A percentile compares a stretch with the other conserved stretches of the same genome.
Conservation (phyloP, 2,797 vertebrate species). For the Margarornis squamiger region DNA sequence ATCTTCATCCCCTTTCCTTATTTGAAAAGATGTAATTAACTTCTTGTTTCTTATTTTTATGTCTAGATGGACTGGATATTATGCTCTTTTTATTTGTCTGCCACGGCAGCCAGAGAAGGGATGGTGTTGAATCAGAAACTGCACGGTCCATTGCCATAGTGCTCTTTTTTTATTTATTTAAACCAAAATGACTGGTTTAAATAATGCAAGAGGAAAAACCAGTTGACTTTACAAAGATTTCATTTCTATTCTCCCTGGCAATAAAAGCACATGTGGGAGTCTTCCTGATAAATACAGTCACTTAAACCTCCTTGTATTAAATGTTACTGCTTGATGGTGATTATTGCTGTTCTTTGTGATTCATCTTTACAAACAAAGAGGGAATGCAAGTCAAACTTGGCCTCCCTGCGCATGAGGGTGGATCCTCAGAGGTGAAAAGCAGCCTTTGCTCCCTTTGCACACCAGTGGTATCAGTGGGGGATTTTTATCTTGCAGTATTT, state of each 20-base stretch:
- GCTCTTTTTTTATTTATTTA: not conserved
- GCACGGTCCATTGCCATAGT: not conserved
- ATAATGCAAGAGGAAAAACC: not conserved
- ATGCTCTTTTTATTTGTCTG: not conserved
- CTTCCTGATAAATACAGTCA: not conserved
- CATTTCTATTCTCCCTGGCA: not conserved
- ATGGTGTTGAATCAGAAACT: not conserved
- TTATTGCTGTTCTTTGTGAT: not conserved
- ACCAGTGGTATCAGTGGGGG: accelerated
- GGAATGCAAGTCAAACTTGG: not conserved
- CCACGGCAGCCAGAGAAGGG: not conserved
- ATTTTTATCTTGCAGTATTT: not conserved
- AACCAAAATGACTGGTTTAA: not conserved
- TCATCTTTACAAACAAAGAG: not conserved
- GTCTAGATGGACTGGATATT: not conserved
- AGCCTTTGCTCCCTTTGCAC: not conserved
- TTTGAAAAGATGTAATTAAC: not conserved
- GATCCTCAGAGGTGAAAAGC: not conserved
- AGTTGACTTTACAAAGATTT: not conserved
- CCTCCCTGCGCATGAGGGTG: not conserved
- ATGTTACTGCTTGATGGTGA: not conserved
- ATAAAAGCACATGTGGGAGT: not conserved
- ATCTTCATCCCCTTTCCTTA: not conserved
- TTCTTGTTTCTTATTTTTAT: not conserved
- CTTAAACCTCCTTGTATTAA: not conserved